Percentiles rank a stretch among this genome's conserved stretches.
Conservation (phyloP, 1,140 invertebrate genomes). For the Drosophila lowei region DNA sequence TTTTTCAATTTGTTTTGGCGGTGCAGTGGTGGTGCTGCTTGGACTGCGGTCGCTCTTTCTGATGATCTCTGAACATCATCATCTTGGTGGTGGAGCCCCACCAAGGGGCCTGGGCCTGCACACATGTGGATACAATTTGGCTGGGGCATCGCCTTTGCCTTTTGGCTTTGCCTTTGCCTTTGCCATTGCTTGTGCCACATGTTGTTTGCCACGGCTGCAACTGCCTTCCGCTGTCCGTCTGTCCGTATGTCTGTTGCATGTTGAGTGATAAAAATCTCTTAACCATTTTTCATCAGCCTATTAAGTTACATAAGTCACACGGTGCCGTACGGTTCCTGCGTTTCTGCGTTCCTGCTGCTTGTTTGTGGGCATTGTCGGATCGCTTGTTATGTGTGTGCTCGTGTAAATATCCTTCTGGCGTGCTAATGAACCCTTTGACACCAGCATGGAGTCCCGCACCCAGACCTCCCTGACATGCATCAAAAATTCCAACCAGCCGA, state of each 20-base stretch:
- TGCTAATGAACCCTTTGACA: constrained; percentile 75
- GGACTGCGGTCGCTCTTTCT: constrained; percentile 4
- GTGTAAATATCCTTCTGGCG: constrained; percentile 74
- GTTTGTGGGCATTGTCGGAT: background rate
- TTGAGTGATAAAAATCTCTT: constrained; percentile 72
- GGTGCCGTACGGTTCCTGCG: constrained; percentile 6
- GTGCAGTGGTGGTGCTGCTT: constrained; percentile 26
- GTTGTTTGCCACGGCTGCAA: constrained; percentile 19
- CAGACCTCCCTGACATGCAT: constrained; percentile 51
- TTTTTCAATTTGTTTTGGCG: constrained; percentile 76
- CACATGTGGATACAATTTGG: constrained; percentile 79
- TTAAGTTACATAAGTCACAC: constrained; percentile 78
- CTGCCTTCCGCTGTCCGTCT: constrained; percentile 22
- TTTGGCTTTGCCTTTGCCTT: constrained; percentile 16
- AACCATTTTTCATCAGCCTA: constrained; percentile 75
- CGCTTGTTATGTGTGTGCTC: constrained; percentile 6
- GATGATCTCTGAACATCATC: constrained; percentile 46
- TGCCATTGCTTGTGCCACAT: constrained; percentile 55
- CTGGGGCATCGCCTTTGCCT: constrained; percentile 48
- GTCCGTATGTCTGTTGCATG: constrained; percentile 25
- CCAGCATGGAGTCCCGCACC: constrained; percentile 1
- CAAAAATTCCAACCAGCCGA: constrained; percentile 53
- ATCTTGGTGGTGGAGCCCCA: constrained; percentile 24
- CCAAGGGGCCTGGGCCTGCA: constrained; percentile 34
- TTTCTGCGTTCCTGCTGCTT: background rate